Base-by-base conservation (phyloP, 2,888 invertebrate genomes). In the Plutella xylostella region DNA sequence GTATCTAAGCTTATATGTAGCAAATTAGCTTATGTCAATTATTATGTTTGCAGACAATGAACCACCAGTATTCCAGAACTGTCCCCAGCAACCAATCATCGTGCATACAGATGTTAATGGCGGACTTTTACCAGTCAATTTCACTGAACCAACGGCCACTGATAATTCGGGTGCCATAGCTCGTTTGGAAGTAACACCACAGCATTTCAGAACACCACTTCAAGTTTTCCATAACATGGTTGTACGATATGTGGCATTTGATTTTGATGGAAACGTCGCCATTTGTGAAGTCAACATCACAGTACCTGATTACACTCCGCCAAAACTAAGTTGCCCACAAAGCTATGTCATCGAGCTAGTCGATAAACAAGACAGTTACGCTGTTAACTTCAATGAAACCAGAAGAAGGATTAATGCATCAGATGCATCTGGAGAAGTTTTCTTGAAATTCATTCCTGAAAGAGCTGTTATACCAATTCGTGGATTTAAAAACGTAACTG, bases 251-350 rank as follows among this genome's bases (percentile, higher is more conserved):
- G 92, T 97, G 1, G 98, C 98, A 3, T 98, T 95, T 61, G 98
- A 98, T 78, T 96, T 94, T 60, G 97, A 97, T 64, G 97, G 97
- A 54, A 98, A 98, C 65, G 96, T 96, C 12, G 98, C 97, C 12
- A 96, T 96, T 65, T 98, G 98, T 65, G 93, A 94, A 85, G 96
- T 98, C 22, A 96, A 96, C 60, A 95, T 98, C 22, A 95, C 96
- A 1, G 96, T 96, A 9, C 94, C 94, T 22, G 96, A 97, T 72
- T 92, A 96, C 44, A 96, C 95, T 1, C 96, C 96, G 43, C 96
- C 96, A 6, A 89, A 90, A 61, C 75, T 96, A 31, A 94, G 93
- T 64, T 97, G 96, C 61, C 96, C 96, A 1, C 95, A 96, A 70
- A 96, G 96, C 64, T 96, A 96, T 65, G 96, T 96, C 0, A 94